A percentile compares a stretch with the other conserved stretches of the same genome.
These are phyloP conservation scores for Ispidina lecontei DNA, from an alignment of 2,797 vertebrate genomes.

Conservation along the genomic window DNA sequence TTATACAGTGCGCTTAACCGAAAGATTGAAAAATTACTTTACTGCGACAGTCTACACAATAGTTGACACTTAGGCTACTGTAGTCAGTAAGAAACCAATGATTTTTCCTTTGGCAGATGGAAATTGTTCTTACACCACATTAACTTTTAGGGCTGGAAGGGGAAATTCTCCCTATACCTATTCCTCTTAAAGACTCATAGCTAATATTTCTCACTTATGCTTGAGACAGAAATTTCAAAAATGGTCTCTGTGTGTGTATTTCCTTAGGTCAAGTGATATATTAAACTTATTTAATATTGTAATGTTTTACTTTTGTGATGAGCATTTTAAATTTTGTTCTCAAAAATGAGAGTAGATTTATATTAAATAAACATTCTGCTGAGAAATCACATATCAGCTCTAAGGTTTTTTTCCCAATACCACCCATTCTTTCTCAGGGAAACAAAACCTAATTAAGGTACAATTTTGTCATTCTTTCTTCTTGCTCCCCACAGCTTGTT, in stretches of 20 bases:
- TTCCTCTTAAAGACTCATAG: background rate
- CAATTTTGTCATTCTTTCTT: background rate
- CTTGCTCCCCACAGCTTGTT: background rate
- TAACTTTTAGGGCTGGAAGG: constrained; percentile 23
- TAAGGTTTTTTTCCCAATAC: background rate
- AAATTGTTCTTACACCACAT: constrained; percentile 38
- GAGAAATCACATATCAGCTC: background rate
- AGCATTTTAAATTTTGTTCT: background rate
- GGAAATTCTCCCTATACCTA: background rate
- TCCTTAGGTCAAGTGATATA: background rate
- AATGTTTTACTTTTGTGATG: background rate
- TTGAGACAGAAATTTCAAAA: background rate
- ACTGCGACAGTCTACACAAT: constrained; percentile 22
- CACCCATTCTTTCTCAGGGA: background rate
- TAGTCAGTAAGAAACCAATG: constrained; percentile 21
- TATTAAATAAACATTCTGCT: background rate
- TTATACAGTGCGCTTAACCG: constrained; percentile 38
- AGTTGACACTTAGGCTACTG: constrained; percentile 28
- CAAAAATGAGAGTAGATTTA: background rate
- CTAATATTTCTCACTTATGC: background rate
- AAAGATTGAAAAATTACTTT: constrained; percentile 64
- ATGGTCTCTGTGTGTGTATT: background rate
- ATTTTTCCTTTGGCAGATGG: constrained; percentile 23
- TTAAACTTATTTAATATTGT: background rate
- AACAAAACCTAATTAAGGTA: background rate